Conservation (phyloP, 1,140 invertebrate genomes). For the Bombus cullumanus region DNA sequence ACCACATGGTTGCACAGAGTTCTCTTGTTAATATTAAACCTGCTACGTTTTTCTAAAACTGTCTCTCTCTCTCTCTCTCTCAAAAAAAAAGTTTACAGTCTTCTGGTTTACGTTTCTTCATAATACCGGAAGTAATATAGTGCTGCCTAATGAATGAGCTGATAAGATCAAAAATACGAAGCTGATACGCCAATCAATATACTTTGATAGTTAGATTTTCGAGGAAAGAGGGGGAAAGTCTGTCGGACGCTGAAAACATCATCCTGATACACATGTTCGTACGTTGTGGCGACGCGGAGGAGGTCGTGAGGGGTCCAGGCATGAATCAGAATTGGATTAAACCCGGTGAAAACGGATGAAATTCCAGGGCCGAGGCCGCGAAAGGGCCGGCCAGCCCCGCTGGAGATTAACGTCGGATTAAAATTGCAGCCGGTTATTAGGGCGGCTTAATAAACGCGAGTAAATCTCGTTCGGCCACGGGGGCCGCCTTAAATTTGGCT, state of each 20-base stretch:
- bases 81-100: too few species aligned
- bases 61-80: too few species aligned
- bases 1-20: neutral
- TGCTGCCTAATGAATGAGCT: too few species aligned
- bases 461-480: constrained; percentile 65
- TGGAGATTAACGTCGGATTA: constrained; percentile 70
- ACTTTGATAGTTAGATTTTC: neutral
- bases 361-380: constrained; percentile 53
- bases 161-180: neutral
- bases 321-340: constrained; percentile 66
- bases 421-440: constrained; percentile 71
- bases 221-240: neutral
- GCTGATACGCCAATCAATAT: neutral
- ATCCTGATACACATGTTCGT: neutral
- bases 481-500: constrained; percentile 50
- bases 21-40: neutral
- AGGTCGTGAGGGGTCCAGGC: constrained; percentile 9
- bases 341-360: constrained; percentile 63
- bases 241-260: neutral
- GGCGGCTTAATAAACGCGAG: constrained; percentile 70
- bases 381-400: constrained; percentile 42
- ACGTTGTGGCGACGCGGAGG: neutral
- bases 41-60: neutral
- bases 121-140: neutral
- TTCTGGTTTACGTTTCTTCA: neutral